A percentile compares a stretch with the other conserved stretches of the same genome.
Conservation (phyloP, 2,888 invertebrate genomes). For the Cephus pulcher region DNA sequence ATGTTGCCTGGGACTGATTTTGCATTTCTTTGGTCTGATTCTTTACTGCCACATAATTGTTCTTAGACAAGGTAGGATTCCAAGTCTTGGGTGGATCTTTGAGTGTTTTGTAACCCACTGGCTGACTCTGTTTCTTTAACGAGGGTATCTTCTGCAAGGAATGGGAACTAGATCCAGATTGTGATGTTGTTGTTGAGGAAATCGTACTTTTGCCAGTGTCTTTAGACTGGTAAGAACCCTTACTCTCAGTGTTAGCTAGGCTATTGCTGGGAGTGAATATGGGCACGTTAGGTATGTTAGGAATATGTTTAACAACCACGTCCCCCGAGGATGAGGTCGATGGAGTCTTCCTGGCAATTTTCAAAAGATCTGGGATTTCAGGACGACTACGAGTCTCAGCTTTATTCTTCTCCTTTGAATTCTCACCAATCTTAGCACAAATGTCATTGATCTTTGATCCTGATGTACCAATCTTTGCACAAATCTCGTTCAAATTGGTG, state of each 20-base stretch:
- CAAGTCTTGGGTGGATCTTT: conserved; percentile 72
- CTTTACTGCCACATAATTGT: conserved; percentile 61
- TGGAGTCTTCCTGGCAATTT: conserved; percentile 55
- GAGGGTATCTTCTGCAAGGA: conserved; percentile 36
- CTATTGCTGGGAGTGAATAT: conserved; percentile 51
- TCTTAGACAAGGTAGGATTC: conserved; percentile 72
- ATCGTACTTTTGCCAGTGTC: conserved; percentile 16
- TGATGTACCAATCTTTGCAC: conserved; percentile 55
- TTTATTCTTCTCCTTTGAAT: conserved; percentile 59
- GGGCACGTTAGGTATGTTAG: conserved; percentile 59
- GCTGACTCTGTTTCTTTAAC: conserved; percentile 47
- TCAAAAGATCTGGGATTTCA: conserved; percentile 60
- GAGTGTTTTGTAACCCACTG: conserved; percentile 71
- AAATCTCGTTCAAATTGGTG: conserved; percentile 57
- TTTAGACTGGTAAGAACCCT: conserved; percentile 27
- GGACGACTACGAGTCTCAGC: conserved; percentile 51
- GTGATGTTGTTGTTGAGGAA: conserved; percentile 24
- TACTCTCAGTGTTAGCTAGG: conserved; percentile 35
- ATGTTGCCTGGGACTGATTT: conserved; percentile 35
- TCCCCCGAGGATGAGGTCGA: conserved; percentile 26
- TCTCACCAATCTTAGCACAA: conserved; percentile 62
- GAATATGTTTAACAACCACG: conserved; percentile 42
- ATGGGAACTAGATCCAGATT: conserved; percentile 26
- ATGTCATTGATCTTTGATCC: conserved; percentile 63
- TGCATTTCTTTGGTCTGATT: conserved; percentile 59